phyloP scores from a whole-genome alignment of 2,888 invertebrate species.

The Eremobia ochroleuca region DNA sequence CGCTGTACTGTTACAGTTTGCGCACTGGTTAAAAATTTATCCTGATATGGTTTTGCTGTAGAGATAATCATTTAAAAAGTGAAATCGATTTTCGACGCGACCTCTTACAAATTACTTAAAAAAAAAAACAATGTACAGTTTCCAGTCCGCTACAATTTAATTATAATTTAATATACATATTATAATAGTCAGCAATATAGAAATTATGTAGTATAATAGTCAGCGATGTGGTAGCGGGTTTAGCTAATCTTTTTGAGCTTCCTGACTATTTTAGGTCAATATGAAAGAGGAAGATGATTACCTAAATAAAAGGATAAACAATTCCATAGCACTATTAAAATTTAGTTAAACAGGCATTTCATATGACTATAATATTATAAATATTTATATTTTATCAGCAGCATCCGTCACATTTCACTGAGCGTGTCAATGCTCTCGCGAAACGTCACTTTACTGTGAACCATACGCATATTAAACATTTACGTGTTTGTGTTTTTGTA shows the following conservation, averaged over 20 bases:
- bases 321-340: slow-evolving; percentile 13
- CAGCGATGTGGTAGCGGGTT: background rate
- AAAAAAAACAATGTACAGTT: no score
- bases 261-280: background rate
- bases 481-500: background rate
- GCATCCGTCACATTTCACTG: slow-evolving; percentile 65
- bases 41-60: no score
- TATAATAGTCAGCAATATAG: no score
- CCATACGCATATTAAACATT: background rate
- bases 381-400: slow-evolving; percentile 56
- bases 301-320: slow-evolving; percentile 33
- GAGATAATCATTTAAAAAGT: no score
- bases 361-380: slow-evolving; percentile 33
- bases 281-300: slow-evolving; percentile 6
- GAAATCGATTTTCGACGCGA: no score
- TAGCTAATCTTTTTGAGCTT: background rate
- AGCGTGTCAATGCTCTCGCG: slow-evolving; percentile 62
- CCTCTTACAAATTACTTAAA: no score
- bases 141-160: no score
- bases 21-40: no score
- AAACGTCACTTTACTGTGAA: slow-evolving; percentile 43
- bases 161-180: no score
- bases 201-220: background rate
- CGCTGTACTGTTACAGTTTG: no score
- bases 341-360: slow-evolving; percentile 9